These are phyloP conservation scores for Jaculus jaculus DNA, from an alignment of 2,113 vertebrate genomes.

Conservation along the genomic window DNA sequence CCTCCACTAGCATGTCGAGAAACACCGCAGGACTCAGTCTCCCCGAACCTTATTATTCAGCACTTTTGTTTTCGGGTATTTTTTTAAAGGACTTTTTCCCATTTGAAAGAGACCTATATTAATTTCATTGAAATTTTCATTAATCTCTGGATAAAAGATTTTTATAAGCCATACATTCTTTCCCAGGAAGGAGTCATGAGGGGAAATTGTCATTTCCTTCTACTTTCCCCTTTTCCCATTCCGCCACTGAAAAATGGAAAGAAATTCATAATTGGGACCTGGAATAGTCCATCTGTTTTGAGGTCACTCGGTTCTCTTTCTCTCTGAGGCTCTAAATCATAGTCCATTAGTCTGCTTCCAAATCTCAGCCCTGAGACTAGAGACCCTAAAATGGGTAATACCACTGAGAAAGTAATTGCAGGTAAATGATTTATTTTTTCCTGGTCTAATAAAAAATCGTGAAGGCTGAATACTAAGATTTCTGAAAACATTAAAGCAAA, in stretches of 20 bases:
- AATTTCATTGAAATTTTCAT: constrained; percentile 41
- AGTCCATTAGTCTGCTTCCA: constrained; percentile 67
- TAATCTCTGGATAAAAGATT: neutral
- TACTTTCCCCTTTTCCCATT: constrained; percentile 34
- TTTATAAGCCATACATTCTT: constrained; percentile 42
- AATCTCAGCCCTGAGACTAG: constrained; percentile 52
- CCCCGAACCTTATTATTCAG: neutral
- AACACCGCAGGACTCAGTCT: neutral
- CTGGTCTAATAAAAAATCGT: constrained; percentile 74
- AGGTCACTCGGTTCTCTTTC: constrained; percentile 72
- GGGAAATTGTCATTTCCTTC: constrained; percentile 69
- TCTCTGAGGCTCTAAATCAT: constrained; percentile 75
- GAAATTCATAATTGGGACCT: constrained; percentile 71
- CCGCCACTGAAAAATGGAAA: constrained; percentile 70
- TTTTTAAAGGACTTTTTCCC: neutral
- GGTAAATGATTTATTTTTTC: constrained; percentile 80
- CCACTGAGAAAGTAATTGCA: constrained; percentile 75
- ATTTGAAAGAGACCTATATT: constrained; percentile 21
- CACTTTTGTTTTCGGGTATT: neutral
- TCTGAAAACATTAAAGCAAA: constrained; percentile 54
- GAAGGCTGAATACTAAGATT: constrained; percentile 49
- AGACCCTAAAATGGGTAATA: constrained; percentile 65
- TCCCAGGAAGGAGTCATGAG: constrained; percentile 42
- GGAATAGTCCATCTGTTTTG: constrained; percentile 68
- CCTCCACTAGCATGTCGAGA: neutral